Evolutionary conservation across 2,113 vertebrate species (phyloP).

Genomic region (Sphyrna mokarran): DNA sequence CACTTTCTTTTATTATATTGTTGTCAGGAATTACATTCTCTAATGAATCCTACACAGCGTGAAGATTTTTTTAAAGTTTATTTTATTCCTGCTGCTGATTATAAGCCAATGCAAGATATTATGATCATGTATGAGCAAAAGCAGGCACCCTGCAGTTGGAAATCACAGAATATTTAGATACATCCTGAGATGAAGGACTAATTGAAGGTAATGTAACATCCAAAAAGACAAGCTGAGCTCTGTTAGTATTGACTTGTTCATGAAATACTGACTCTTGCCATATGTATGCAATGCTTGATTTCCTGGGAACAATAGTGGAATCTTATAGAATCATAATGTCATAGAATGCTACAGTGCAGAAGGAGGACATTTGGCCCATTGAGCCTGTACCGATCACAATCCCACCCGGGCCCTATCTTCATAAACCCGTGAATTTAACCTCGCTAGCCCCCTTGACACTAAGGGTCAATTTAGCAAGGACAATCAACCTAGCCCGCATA

Average conservation of each 20-base stretch:
- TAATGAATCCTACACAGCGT: not conserved
- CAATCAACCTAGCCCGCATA: too few species aligned
- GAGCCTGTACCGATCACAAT: too few species aligned
- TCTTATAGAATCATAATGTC: not conserved
- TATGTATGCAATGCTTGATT: not conserved
- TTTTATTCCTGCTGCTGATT: not conserved
- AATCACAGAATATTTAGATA: not conserved
- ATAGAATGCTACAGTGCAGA: too few species aligned
- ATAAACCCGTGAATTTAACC: too few species aligned
- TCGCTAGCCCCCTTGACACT: too few species aligned
- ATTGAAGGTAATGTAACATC: not conserved
- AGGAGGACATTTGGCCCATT: too few species aligned
- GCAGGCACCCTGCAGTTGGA: not conserved
- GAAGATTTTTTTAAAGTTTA: not conserved
- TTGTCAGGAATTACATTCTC: not conserved
- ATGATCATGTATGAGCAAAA: not conserved
- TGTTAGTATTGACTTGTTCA: not conserved
- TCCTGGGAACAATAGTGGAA: not conserved
- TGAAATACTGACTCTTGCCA: not conserved
- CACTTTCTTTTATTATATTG: not conserved
- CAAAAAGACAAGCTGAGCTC: not conserved
- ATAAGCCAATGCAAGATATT: not conserved
- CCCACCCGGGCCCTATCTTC: too few species aligned
- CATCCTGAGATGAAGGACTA: not conserved
- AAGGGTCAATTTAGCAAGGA: too few species aligned